A percentile compares a stretch with the other conserved stretches of the same genome.
These are phyloP conservation scores for Phenganax subtilis DNA, from an alignment of 92 coral and sea anemone genomes.

Conservation along the genomic window DNA sequence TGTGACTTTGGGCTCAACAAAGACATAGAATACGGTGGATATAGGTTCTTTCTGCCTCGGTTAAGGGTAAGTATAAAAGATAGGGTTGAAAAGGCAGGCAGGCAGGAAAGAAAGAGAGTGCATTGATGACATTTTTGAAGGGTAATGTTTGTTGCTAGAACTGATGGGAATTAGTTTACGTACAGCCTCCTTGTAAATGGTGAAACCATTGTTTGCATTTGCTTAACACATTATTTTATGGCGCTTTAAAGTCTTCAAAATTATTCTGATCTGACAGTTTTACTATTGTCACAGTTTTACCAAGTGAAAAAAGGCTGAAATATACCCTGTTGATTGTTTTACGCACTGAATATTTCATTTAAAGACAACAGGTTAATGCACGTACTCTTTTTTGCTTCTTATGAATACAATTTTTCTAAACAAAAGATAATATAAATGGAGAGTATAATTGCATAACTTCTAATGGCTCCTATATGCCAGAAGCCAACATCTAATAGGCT, in stretches of 20 bases:
- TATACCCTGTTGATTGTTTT: too few species aligned
- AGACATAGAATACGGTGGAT: not conserved
- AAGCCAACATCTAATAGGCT: not conserved
- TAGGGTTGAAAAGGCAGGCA: not conserved
- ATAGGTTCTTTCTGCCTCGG: not conserved
- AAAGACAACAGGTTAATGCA: not conserved
- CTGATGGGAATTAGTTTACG: not conserved
- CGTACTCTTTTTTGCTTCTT: not conserved
- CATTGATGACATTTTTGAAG: constrained; percentile 3
- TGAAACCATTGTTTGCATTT: too few species aligned
- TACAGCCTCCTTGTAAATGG: too few species aligned
- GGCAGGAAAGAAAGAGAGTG: not conserved
- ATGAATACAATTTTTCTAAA: not conserved
- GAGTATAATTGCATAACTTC: not conserved
- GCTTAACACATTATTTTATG: too few species aligned
- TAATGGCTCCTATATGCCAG: not conserved
- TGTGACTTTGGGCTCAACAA: not conserved
- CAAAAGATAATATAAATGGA: not conserved
- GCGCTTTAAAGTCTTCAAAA: too few species aligned
- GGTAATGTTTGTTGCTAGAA: not conserved
- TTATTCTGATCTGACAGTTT: too few species aligned
- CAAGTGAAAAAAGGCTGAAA: too few species aligned
- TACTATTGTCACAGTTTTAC: too few species aligned
- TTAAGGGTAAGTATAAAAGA: not conserved
- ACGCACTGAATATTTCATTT: not conserved